A percentile compares a stretch with the other conserved stretches of the same genome.
Evolutionary conservation across 1,140 invertebrate genomes (phyloP).

Genomic region (Sycobia sp.): DNA sequence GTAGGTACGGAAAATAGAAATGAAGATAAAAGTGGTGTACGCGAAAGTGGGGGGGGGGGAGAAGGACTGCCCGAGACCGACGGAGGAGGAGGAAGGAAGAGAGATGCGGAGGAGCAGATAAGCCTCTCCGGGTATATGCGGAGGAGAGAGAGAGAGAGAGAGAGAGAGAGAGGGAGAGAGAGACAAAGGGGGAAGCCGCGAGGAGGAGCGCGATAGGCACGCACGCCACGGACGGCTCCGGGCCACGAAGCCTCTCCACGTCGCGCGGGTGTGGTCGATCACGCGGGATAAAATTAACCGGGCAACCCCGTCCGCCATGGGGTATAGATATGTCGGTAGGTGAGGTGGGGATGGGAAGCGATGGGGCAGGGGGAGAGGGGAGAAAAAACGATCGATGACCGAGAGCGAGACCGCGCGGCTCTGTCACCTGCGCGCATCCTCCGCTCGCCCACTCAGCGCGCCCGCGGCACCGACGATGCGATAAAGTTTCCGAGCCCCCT

Average conservation of each 20-base stretch:
- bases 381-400: too few species aligned
- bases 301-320: background rate
- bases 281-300: constrained; percentile 28
- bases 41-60: too few species aligned
- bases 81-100: too few species aligned
- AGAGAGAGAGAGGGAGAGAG: background rate
- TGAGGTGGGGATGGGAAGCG: background rate
- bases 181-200: background rate
- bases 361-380: background rate
- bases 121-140: too few species aligned
- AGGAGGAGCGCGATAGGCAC: constrained; percentile 26
- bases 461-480: background rate
- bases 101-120: background rate
- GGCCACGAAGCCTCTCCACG: constrained; percentile 21
- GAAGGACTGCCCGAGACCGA: too few species aligned
- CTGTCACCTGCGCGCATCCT: constrained; percentile 25
- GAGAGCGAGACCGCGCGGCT: too few species aligned
- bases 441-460: background rate
- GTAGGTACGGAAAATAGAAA: too few species aligned
- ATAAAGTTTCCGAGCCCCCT: background rate
- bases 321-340: too few species aligned
- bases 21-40: too few species aligned
- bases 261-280: constrained; percentile 53
- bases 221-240: constrained; percentile 20
- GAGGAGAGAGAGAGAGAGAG: too few species aligned